Base-by-base conservation (phyloP, 1,140 invertebrate species). In the Cyclargus thomasi region DNA sequence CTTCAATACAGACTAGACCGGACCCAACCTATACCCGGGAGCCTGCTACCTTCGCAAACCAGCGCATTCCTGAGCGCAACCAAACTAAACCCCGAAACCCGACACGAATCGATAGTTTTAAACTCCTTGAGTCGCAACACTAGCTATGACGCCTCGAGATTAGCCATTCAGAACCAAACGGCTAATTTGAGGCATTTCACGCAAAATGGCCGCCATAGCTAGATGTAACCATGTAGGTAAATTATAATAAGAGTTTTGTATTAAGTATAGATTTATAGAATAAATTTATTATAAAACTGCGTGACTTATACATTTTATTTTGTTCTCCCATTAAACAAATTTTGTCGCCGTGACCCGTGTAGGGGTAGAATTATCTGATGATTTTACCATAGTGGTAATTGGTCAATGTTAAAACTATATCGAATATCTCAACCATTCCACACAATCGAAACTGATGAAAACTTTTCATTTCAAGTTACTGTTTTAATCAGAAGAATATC, bases 161-260 rank as follows among this genome's bases (percentile, higher is more conserved):
- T 86, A 75, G 74, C 80, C 29, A 71, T 86, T 47, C 39, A 47
- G 72, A 80, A 73, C 23, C 83, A 80, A 62, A 73, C 76, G 17
- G 77, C 79, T 62, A 83, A 75, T 67, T 70, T 88, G 67, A 83
- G 86, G 73, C 81, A 85, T 72, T 82, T 77, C 63, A 68, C 76
- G 23, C 86, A 89, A 79, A 86, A 84, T 81, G 82, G 81, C 69
- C 76, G 85, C 69, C 85, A 77, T 59, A 89, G 85, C 67, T 89
- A 87, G 55, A 59, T 59, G 7, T 59, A 20, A 59, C 0, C 2
- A 64, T 67, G 17, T 47, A 68, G 65, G 53, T 29, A 47, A 16
- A 47, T 66, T 66, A 66, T 57, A 20, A 22, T 29, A 57, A 66
- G 65, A 20, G 39, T 57, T 29, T 59, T 67, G 11, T 57, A 67